Evolutionary conservation across 2,888 invertebrate genomes (phyloP).

Genomic region (Trachelus tabidus): DNA sequence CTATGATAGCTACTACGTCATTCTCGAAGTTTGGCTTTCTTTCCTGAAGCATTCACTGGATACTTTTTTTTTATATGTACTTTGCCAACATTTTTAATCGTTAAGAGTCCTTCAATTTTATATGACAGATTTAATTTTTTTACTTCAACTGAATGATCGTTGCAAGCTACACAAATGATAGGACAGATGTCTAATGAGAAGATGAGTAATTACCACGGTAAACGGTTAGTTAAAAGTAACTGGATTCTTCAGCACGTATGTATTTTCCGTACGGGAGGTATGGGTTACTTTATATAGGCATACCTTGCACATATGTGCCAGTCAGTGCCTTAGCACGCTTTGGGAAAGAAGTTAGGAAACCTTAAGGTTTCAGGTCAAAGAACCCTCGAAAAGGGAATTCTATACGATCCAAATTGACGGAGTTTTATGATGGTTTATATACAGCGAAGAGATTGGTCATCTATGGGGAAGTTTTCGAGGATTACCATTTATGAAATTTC

Average conservation of each 20-base stretch:
- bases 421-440: neutral
- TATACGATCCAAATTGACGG: neutral
- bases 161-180: neutral
- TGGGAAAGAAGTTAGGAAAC: neutral
- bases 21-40: neutral
- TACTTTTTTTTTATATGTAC: too few species aligned
- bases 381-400: neutral
- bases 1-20: neutral
- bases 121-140: neutral
- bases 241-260: neutral
- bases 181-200: neutral
- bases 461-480: neutral
- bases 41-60: neutral
- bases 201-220: neutral
- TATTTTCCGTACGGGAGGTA: neutral
- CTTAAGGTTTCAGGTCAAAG: neutral
- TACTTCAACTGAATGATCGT: neutral
- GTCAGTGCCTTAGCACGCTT: neutral
- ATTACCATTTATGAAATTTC: neutral
- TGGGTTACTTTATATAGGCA: neutral
- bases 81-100: neutral
- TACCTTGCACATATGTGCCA: neutral
- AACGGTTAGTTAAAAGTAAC: neutral
- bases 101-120: neutral
- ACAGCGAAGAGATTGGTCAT: neutral